Evolutionary conservation across 2,797 vertebrate species (phyloP), one percentile per base, ranked within the genome.

Genomic region (Numenius phaeopus): DNA sequence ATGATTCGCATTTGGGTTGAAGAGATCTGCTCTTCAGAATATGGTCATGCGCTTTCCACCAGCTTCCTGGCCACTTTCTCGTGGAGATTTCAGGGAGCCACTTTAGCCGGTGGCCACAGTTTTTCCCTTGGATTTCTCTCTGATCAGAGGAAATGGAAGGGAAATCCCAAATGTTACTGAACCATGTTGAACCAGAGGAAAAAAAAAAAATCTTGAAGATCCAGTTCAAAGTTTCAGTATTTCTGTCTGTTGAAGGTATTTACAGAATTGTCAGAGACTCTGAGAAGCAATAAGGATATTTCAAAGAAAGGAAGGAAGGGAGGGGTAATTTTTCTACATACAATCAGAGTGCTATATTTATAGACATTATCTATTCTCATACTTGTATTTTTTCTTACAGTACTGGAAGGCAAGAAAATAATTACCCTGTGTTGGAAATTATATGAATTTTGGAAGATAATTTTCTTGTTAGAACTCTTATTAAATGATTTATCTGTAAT

Each of bases 281-380:
- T 62, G 70, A 90, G 83, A 93, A 91, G 84, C 82, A 95, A 61
- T 83, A 92, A 96, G 23, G 67, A 75, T 54, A 90, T 83, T 40
- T 81, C 29, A 54, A 70, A 65, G 69, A 89, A 49, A 80, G 34
- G 18, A 92, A 81, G 50, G 55, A 82, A 76, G 40, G 71, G 79
- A 91, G 83, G 50, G 61, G 50, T 66, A 82, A 82, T 65, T 97
- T 97, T 97, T 95, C 49, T 97, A 94, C 4, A 2, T 81, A 72
- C 34, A 80, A 66, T 75, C 82, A 94, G 93, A 97, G 86, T 86
- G 58, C 58, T 95, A 89, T 94, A 97, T 95, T 96, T 96, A 89
- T 95, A 96, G 58, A 94, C 42, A 83, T 92, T 87, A 93, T 94
- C 96, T 97, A 90, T 97, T 97, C 94, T 95, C 94, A 94, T 95